Percentiles rank a stretch among this genome's conserved stretches.
phyloP scores from a whole-genome alignment of 1,140 invertebrate genomes.

The Cydia strobilella region DNA sequence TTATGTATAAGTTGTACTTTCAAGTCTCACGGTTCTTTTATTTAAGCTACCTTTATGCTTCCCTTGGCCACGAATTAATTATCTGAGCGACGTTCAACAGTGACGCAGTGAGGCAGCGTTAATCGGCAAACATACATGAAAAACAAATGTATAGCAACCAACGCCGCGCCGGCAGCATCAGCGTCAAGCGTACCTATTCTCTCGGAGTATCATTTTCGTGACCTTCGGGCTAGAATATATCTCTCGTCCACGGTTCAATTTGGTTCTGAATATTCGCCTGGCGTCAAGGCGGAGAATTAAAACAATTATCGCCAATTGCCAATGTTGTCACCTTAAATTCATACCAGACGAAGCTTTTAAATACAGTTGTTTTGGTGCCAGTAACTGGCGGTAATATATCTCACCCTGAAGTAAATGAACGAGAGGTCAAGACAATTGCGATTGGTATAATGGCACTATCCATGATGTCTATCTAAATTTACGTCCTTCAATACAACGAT shows the following conservation, averaged over 20 bases:
- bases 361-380: neutral
- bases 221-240: neutral
- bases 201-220: neutral
- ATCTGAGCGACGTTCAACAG: too few relatives aligned
- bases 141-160: neutral
- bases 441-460: conserved; percentile 27
- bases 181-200: neutral
- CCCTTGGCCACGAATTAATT: neutral
- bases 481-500: conserved; percentile 25
- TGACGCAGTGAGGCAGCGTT: neutral
- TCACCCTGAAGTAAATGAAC: conserved; percentile 25
- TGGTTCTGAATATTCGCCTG: neutral
- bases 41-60: neutral
- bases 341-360: conserved; percentile 8
- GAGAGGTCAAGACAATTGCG: conserved; percentile 27
- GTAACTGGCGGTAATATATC: too few relatives aligned
- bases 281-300: neutral
- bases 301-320: conserved; percentile 4
- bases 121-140: neutral
- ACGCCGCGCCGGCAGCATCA: neutral
- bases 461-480: conserved; percentile 31
- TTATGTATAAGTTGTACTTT: conserved; percentile 67
- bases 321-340: neutral
- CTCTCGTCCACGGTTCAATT: conserved; percentile 4
- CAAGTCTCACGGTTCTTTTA: conserved; percentile 42